Conservation (phyloP, 2,113 vertebrate species). For the Cyprinodon variegatus region DNA sequence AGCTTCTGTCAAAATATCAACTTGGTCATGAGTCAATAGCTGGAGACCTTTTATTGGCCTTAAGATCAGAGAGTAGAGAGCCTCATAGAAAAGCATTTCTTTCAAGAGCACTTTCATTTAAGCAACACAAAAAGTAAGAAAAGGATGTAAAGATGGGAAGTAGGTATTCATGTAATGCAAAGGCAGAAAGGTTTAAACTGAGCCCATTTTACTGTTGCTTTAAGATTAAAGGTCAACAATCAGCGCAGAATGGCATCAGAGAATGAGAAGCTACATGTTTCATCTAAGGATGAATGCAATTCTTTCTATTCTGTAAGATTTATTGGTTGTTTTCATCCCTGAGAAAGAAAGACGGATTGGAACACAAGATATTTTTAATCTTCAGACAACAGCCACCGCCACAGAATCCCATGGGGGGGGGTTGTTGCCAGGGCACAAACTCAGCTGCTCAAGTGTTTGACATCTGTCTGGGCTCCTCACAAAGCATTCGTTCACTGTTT, state of each 20-base stretch:
- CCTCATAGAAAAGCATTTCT: too few species aligned
- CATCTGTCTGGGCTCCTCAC: slow-evolving; percentile 47
- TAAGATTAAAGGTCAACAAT: background rate
- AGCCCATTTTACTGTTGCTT: background rate
- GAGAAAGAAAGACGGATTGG: slow-evolving; percentile 20
- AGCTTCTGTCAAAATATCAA: background rate
- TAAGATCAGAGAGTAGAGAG: background rate
- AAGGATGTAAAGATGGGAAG: too few species aligned
- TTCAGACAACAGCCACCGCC: slow-evolving; percentile 25
- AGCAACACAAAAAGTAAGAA: too few species aligned
- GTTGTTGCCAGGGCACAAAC: background rate
- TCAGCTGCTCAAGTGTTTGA: slow-evolving; percentile 48
- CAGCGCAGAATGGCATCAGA: background rate
- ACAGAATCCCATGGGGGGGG: slow-evolving; percentile 15
- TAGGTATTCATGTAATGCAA: too few species aligned
- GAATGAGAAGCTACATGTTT: background rate
- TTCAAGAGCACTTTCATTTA: too few species aligned
- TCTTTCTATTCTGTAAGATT: background rate
- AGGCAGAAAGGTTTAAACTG: too few species aligned
- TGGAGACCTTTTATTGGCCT: background rate
- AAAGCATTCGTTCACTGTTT: slow-evolving; percentile 32
- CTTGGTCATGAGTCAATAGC: too few species aligned
- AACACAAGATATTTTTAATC: slow-evolving; percentile 53
- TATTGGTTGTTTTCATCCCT: slow-evolving; percentile 2
- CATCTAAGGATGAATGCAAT: background rate